Conservation (phyloP, 1,140 invertebrate species). For the Papilio polyxenes region DNA sequence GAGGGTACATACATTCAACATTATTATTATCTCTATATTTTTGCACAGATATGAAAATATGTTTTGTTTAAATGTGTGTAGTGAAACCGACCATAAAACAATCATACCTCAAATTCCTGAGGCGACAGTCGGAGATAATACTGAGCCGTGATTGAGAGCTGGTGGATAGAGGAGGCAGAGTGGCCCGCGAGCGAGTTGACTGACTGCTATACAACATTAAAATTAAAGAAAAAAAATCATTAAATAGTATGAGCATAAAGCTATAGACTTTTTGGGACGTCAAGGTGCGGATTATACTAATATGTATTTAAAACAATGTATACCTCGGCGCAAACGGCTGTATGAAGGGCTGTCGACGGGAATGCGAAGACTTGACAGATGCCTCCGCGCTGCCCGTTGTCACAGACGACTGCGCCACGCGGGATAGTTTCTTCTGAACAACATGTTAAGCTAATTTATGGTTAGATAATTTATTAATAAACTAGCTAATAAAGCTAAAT, state of each 20-base stretch:
- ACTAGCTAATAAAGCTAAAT: neutral
- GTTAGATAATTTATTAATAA: neutral
- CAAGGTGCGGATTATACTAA: too few relatives aligned
- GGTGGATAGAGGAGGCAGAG: constrained; percentile 53
- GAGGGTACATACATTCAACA: too few relatives aligned
- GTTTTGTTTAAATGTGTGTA: neutral
- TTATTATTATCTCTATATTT: too few relatives aligned
- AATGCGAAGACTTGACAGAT: neutral
- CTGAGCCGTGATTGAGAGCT: constrained; percentile 62
- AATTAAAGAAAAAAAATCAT: neutral
- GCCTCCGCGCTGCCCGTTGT: neutral
- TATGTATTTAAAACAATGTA: neutral
- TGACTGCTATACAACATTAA: constrained; percentile 44
- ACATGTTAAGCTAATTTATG: neutral
- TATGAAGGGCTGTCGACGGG: constrained; percentile 33
- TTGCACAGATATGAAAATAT: neutral
- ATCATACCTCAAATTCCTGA: constrained; percentile 67
- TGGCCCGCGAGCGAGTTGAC: constrained; percentile 46
- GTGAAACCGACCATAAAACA: neutral
- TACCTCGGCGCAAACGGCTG: constrained; percentile 48
- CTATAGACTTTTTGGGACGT: too few relatives aligned
- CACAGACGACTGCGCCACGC: neutral
- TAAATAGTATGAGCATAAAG: too few relatives aligned
- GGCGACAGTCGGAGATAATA: constrained; percentile 66
- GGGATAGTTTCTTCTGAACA: constrained; percentile 2